phyloP scores from a whole-genome alignment of 2,113 vertebrate genomes.

The Nycticorax nycticorax region DNA sequence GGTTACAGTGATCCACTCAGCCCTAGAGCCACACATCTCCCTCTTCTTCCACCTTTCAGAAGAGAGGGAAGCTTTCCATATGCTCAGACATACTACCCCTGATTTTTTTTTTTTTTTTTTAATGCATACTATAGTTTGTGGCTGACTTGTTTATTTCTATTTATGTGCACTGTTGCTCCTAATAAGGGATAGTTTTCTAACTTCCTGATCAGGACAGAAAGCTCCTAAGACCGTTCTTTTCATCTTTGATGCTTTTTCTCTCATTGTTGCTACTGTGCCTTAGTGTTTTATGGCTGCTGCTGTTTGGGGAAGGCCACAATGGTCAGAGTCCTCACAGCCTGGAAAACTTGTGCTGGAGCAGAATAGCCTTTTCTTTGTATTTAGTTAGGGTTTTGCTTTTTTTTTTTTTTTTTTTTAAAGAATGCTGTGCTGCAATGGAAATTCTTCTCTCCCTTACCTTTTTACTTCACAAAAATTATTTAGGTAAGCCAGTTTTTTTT shows the following conservation, averaged over 20 bases:
- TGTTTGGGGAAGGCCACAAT: not conserved
- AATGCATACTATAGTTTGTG: not conserved
- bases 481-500: not conserved
- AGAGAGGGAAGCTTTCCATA: not conserved
- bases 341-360: not conserved
- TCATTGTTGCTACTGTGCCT: not conserved
- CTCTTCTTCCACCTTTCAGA: not conserved
- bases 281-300: not conserved
- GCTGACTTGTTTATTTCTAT: conserved; percentile 5
- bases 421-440: not conserved
- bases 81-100: not conserved
- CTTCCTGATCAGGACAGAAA: not conserved
- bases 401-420: not conserved
- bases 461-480: not conserved
- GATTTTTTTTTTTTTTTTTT: not conserved
- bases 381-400: not conserved
- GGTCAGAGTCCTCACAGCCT: not conserved
- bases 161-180: not conserved
- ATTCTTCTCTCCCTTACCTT: not conserved
- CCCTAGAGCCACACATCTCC: not conserved
- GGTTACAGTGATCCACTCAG: not conserved
- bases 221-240: not conserved
- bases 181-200: not conserved
- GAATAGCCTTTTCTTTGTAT: not conserved
- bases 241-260: not conserved